phyloP scores from a whole-genome alignment of 2,888 invertebrate species.

The Lasioglossum villosulum region DNA sequence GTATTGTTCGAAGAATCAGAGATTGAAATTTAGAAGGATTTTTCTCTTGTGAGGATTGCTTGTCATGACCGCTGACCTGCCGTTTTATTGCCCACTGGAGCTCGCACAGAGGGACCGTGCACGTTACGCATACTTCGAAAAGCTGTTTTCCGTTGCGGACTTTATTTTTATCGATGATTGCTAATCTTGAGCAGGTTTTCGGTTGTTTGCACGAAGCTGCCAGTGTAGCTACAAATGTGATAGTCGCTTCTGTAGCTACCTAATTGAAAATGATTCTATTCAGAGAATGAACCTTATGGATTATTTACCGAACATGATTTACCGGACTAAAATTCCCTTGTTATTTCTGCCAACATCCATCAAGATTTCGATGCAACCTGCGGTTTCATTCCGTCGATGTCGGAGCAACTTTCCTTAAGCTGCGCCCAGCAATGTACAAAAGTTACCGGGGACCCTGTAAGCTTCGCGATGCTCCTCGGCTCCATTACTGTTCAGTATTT shows the following conservation, averaged over 20 bases:
- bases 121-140: not conserved
- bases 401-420: slow-evolving; percentile 23
- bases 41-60: not conserved
- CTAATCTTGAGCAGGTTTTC: slow-evolving; percentile 14
- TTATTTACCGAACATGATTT: not conserved
- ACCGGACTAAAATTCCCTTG: not conserved
- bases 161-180: slow-evolving; percentile 40
- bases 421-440: slow-evolving; percentile 11
- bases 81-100: slow-evolving; percentile 27
- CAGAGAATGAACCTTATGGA: not conserved
- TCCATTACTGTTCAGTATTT: slow-evolving; percentile 60
- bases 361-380: slow-evolving; percentile 5
- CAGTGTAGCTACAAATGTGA: not conserved
- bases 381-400: slow-evolving; percentile 9
- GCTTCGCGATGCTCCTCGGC: slow-evolving; percentile 38
- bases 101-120: slow-evolving; percentile 29
- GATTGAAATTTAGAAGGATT: slow-evolving; percentile 4
- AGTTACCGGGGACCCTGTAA: slow-evolving; percentile 17
- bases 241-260: not conserved
- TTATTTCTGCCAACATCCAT: not conserved
- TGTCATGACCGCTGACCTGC: not conserved
- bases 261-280: not conserved
- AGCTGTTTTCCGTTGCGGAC: slow-evolving; percentile 21
- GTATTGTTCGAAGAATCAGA: not conserved
- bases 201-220: not conserved